Percentiles rank a stretch among this genome's conserved stretches.
phyloP scores from a whole-genome alignment of 2,888 invertebrate genomes.

The Blera fallax region DNA sequence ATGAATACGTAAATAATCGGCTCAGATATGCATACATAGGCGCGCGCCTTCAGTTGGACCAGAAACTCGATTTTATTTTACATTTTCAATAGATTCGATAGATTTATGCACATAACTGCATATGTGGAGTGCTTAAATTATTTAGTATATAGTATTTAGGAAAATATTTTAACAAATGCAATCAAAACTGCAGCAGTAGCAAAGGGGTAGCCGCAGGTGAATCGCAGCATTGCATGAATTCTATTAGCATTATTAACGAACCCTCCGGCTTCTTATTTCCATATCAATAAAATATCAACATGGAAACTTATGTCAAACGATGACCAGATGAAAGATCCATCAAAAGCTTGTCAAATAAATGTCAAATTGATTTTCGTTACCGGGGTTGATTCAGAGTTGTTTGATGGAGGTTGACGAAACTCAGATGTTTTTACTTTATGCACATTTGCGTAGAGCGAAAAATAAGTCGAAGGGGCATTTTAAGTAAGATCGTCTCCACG shows the following conservation, averaged over 20 bases:
- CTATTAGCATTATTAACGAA: conserved; percentile 54
- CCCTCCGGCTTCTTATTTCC: neutral
- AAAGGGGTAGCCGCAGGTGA: conserved; percentile 47
- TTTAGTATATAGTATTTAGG: neutral
- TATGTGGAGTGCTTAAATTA: neutral
- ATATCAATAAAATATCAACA: conserved; percentile 64
- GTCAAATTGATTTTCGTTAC: conserved; percentile 67
- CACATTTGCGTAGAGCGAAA: neutral
- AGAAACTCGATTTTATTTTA: neutral
- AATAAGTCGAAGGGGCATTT: neutral
- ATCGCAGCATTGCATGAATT: conserved; percentile 25
- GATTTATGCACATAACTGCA: neutral
- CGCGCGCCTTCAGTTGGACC: neutral
- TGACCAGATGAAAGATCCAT: conserved; percentile 73
- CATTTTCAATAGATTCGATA: neutral
- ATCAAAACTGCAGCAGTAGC: neutral
- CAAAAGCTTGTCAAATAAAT: conserved; percentile 74
- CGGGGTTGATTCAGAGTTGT: neutral
- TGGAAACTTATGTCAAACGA: conserved; percentile 51
- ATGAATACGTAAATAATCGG: too few species aligned
- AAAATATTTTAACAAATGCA: neutral
- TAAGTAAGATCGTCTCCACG: neutral
- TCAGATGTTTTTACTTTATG: conserved; percentile 28
- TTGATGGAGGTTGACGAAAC: neutral
- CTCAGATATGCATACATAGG: neutral